phyloP scores from a whole-genome alignment of 2,888 invertebrate genomes.

The Andrena haemorrhoa region DNA sequence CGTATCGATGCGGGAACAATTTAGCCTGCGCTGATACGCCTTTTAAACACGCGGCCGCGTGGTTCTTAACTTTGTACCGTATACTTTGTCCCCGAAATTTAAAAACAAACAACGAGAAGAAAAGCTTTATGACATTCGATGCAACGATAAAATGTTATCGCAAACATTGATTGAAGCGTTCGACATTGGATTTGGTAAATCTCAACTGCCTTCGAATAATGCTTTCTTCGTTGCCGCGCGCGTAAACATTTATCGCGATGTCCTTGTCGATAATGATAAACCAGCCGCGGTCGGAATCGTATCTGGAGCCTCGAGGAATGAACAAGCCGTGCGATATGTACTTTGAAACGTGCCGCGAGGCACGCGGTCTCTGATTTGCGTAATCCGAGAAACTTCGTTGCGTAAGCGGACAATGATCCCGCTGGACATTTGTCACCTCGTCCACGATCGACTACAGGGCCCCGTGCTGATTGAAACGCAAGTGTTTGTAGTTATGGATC shows the following conservation, averaged over 20 bases:
- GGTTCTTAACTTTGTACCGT: not conserved
- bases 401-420: conserved; percentile 9
- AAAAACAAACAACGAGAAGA: not conserved
- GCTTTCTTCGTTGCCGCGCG: not conserved
- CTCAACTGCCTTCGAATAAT: not conserved
- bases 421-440: not conserved
- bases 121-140: not conserved
- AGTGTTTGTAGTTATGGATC: too few species aligned
- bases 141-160: not conserved
- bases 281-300: not conserved
- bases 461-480: not conserved
- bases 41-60: not conserved
- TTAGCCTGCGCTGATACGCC: not conserved
- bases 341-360: not conserved
- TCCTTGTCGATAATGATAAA: conserved; percentile 1
- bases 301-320: not conserved
- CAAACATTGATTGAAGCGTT: not conserved
- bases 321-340: not conserved
- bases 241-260: not conserved
- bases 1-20: not conserved
- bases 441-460: not conserved
- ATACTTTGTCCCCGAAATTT: not conserved
- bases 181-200: not conserved
- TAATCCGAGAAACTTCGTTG: not conserved
- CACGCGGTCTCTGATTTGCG: not conserved